Conservation (phyloP, 2,888 invertebrate species). For the Oegoconia quadripuncta region DNA sequence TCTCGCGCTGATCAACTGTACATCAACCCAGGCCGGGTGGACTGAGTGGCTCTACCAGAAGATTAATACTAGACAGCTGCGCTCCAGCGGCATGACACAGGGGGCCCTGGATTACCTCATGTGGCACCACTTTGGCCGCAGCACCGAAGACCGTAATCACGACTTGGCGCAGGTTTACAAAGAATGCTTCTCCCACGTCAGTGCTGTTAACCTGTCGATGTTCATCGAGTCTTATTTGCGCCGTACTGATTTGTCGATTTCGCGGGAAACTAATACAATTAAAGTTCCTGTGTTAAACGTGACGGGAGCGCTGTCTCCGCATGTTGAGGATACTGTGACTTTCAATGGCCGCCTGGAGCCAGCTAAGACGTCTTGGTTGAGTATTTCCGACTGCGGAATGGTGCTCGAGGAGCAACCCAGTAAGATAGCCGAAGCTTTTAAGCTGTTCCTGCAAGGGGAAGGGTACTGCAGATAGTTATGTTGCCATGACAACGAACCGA, state of each 20-base stretch:
- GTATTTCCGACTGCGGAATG: constrained; percentile 99
- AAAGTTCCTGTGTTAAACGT: constrained; percentile 95
- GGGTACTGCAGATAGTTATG: constrained; percentile 90
- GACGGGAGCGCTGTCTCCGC: constrained; percentile 95
- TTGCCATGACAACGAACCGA: constrained; percentile 30
- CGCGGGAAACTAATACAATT: constrained; percentile 80
- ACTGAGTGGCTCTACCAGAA: constrained; percentile 99
- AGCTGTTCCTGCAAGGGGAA: constrained; percentile 98
- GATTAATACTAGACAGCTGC: constrained; percentile 92
- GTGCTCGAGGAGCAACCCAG: constrained; percentile 98
- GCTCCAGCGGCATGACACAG: constrained; percentile 95
- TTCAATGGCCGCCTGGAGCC: constrained; percentile 98
- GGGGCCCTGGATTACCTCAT: constrained; percentile 97
- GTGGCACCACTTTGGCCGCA: constrained; percentile 99
- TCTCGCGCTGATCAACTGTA: constrained; percentile 94
- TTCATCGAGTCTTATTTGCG: constrained; percentile 97
- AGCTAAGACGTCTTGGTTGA: constrained; percentile 98
- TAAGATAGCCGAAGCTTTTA: constrained; percentile 97
- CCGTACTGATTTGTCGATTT: constrained; percentile 93
- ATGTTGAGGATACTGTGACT: constrained; percentile 97
- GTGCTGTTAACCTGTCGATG: constrained; percentile 95
- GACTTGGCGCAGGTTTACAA: constrained; percentile 96
- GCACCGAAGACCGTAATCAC: constrained; percentile 93
- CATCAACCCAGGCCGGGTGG: constrained; percentile 97
- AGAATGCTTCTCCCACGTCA: constrained; percentile 95